phyloP scores from a whole-genome alignment of 2,888 invertebrate species.

The Aromia moschata region DNA sequence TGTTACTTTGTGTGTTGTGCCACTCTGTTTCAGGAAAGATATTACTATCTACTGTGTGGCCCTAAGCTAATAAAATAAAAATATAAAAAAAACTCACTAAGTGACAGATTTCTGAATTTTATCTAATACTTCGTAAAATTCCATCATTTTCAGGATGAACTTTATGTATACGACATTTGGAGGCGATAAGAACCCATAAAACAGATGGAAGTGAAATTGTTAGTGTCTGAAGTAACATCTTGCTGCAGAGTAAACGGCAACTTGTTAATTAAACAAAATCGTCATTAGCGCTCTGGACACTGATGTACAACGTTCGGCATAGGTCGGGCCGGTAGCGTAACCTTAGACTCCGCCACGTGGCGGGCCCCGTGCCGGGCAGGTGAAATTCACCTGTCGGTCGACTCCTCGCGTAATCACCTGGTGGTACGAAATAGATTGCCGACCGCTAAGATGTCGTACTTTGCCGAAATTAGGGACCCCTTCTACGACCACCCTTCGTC shows the following conservation, averaged over 20 bases:
- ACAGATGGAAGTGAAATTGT: too few species aligned
- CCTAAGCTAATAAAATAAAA: too few species aligned
- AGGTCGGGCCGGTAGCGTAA: conserved; percentile 17
- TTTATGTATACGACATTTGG: neutral
- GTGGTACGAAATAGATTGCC: conserved; percentile 40
- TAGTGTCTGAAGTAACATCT: too few species aligned
- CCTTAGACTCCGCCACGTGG: conserved; percentile 42
- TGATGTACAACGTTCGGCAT: neutral
- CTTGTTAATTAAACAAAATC: conserved; percentile 9
- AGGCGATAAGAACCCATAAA: too few species aligned
- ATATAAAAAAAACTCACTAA: too few species aligned
- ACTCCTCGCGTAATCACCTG: conserved; percentile 43
- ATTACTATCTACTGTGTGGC: too few species aligned
- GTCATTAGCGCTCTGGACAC: neutral
- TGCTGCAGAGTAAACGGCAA: too few species aligned
- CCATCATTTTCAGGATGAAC: neutral
- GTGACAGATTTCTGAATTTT: too few species aligned
- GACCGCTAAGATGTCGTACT: conserved; percentile 36
- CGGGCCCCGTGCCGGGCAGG: conserved; percentile 51
- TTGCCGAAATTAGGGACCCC: conserved; percentile 39
- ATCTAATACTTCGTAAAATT: too few species aligned
- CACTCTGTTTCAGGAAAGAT: too few species aligned
- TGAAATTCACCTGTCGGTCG: conserved; percentile 52
- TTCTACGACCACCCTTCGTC: conserved; percentile 39
- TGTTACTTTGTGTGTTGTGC: too few species aligned